Evolutionary conservation across 2,888 invertebrate species (phyloP), one percentile per base, ranked within the genome.

Genomic region (Agrochola litura): DNA sequence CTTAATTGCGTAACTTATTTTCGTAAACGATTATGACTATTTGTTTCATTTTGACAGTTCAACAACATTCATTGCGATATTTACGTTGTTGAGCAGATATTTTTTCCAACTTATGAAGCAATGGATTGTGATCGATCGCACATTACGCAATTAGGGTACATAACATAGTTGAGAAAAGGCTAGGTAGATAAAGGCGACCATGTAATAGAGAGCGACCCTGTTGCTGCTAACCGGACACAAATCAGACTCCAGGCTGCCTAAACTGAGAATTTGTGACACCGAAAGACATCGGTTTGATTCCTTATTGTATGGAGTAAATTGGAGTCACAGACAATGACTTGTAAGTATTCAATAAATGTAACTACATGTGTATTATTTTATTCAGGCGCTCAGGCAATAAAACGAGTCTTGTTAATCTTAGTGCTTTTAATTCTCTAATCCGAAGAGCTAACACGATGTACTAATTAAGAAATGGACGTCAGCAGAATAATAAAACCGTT

Each of bases 381-480:
- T 14, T 77, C 63, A 63, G 22, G 22, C 16, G 6, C 49, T 30
- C 49, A 6, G 14, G 37, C 10, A 0, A 71, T 78, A 56, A 71
- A 70, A 63, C 10, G 3, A 77, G 22, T n/a, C 19, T 25, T 30
- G 22, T 63, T 63, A 63, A 70, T 56, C 22, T 69, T 69, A 41
- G 12, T 69, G 25, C 22, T 43, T 63, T 63, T 10, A 54, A 56
- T 41, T 19, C 37, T 41, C 5, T 77, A 41, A 78, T 70, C 63
- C 63, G 6, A 56, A 56, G 63, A 78, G n/a, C 6, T 64, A 56
- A n/a, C 46, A 41, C 10, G 19, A 16, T n/a, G 49, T 12, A 22
- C 6, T 43, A 56, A 79, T 22, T 64, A 79, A 49, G 4, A 64
- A 64, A 71, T 30, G 41, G 14, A 71, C 8, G n/a, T 22, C 41